Percentiles rank a stretch among this genome's conserved stretches.
Conservation (phyloP, 2,797 vertebrate genomes). For the Hirundo rustica region DNA sequence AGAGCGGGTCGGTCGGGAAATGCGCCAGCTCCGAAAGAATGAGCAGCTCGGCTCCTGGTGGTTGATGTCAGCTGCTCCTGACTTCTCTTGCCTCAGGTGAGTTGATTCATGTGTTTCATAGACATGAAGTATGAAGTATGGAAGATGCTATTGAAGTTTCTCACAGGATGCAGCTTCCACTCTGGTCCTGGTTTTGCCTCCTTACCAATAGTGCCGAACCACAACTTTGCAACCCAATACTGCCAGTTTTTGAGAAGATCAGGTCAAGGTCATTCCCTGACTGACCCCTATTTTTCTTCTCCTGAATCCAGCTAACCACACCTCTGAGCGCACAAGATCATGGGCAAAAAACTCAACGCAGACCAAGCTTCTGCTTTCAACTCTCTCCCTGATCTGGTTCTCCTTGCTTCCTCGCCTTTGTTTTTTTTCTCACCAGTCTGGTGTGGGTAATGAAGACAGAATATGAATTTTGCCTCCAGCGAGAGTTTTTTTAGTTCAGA, state of each 20-base stretch:
- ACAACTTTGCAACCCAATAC: background rate
- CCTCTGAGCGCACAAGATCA: background rate
- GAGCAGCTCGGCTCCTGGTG: background rate
- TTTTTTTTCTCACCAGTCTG: slow-evolving; percentile 31
- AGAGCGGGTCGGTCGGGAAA: accelerated
- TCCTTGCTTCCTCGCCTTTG: accelerated
- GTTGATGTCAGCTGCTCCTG: slow-evolving; percentile 24
- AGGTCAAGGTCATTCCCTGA: background rate
- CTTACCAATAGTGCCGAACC: background rate
- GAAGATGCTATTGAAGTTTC: slow-evolving; percentile 16
- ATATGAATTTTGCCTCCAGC: slow-evolving; percentile 35
- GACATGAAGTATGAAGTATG: background rate
- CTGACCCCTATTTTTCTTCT: background rate
- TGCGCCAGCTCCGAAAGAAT: background rate
- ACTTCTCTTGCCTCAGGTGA: slow-evolving; percentile 37
- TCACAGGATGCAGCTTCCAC: background rate
- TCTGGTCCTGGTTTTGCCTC: background rate
- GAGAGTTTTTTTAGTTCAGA: slow-evolving; percentile 18
- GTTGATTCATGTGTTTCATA: slow-evolving; percentile 40
- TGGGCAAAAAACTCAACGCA: background rate
- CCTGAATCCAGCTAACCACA: background rate
- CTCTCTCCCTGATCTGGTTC: background rate
- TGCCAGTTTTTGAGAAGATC: background rate
- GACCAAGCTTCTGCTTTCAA: background rate
- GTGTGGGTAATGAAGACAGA: background rate